Evolutionary conservation across 2,888 invertebrate genomes (phyloP).

Genomic region (Scrobipalpa costella): DNA sequence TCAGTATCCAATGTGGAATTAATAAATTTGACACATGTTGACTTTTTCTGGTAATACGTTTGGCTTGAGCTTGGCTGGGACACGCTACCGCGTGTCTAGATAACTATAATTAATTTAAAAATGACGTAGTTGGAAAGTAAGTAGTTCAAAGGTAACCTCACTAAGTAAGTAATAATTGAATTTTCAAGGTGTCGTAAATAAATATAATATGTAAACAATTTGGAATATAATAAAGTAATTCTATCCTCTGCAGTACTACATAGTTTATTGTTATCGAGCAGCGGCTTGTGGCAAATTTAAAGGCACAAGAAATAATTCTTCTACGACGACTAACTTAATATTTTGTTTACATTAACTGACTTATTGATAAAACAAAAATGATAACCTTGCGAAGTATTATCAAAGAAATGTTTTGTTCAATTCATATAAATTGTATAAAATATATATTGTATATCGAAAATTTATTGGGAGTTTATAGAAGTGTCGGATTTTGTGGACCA

Average conservation of each 20-base stretch:
- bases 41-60: no score
- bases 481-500: not conserved
- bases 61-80: no score
- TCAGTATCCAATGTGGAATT: no score
- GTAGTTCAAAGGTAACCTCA: not conserved
- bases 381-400: not conserved
- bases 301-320: not conserved
- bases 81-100: no score
- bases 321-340: no score
- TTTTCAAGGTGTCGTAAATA: no score
- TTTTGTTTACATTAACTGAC: no score
- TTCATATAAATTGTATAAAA: conserved; percentile 3
- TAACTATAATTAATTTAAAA: no score
- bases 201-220: not conserved
- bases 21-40: no score
- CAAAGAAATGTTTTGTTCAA: not conserved
- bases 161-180: no score
- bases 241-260: not conserved
- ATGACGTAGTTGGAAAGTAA: no score
- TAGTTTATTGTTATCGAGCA: not conserved
- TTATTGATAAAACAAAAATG: not conserved
- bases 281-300: not conserved
- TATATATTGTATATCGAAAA: not conserved
- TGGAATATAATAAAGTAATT: no score
- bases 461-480: conserved; percentile 9